Conservation (phyloP, 2,113 vertebrate species). For the Ia io region DNA sequence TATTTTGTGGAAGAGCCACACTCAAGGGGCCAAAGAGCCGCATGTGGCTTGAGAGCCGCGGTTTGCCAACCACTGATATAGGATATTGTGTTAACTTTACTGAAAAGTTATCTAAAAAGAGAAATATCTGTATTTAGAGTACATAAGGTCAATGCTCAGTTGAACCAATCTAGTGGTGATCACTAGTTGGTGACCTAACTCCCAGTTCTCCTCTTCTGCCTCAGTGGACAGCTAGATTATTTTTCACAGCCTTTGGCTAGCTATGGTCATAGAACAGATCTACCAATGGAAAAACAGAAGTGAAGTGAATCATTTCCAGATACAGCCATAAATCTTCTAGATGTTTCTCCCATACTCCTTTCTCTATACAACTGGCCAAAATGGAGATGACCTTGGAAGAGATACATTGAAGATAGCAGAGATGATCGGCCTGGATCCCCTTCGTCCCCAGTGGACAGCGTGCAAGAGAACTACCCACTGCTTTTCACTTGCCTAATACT, state of each 20-base stretch:
- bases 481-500: not conserved
- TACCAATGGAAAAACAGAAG: too few species aligned
- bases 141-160: rapidly evolving
- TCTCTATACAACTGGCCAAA: not conserved
- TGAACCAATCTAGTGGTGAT: not conserved
- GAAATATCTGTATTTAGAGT: not conserved
- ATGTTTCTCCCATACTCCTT: not conserved
- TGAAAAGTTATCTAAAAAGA: not conserved
- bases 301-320: not conserved
- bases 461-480: not conserved
- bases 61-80: too few species aligned
- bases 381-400: not conserved
- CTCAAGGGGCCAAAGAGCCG: too few species aligned
- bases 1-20: too few species aligned
- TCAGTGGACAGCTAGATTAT: not conserved
- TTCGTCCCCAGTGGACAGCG: not conserved
- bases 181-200: not conserved
- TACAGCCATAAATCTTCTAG: not conserved
- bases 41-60: too few species aligned
- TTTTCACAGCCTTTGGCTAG: not conserved
- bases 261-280: not conserved
- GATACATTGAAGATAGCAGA: not conserved
- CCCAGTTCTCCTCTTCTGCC: not conserved
- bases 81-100: not conserved
- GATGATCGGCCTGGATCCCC: not conserved